Conservation (phyloP, 1,140 invertebrate species). For the Trichonephila inaurata region DNA sequence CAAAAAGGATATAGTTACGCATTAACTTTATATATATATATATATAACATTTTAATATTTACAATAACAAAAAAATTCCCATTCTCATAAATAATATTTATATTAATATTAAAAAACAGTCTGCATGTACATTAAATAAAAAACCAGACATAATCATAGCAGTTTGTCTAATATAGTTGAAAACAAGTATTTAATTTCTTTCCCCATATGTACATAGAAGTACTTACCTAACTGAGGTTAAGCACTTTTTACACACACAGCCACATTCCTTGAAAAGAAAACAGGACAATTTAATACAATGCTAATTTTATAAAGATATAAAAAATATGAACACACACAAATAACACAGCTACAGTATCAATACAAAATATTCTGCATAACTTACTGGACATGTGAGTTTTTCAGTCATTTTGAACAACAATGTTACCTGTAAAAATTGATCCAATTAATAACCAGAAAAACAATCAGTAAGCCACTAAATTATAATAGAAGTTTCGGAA, state of each 20-base stretch:
- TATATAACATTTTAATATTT: too few species aligned
- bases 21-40: too few species aligned
- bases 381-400: constrained; percentile 62
- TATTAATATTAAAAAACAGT: not conserved
- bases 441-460: not conserved
- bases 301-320: not conserved
- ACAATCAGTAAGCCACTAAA: not conserved
- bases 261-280: constrained; percentile 78
- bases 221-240: constrained; percentile 72
- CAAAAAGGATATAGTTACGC: too few species aligned
- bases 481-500: not conserved
- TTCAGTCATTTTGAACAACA: constrained; percentile 46
- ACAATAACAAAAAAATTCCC: not conserved
- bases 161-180: not conserved
- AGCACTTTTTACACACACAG: constrained; percentile 78
- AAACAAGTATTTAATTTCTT: not conserved
- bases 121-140: not conserved
- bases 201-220: not conserved
- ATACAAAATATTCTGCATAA: not conserved
- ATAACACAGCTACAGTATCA: not conserved
- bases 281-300: not conserved
- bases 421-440: constrained; percentile 19
- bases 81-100: not conserved
- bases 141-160: not conserved
- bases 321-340: not conserved